Conservation (phyloP, 2,888 invertebrate genomes). For the Campaea margaritaria region DNA sequence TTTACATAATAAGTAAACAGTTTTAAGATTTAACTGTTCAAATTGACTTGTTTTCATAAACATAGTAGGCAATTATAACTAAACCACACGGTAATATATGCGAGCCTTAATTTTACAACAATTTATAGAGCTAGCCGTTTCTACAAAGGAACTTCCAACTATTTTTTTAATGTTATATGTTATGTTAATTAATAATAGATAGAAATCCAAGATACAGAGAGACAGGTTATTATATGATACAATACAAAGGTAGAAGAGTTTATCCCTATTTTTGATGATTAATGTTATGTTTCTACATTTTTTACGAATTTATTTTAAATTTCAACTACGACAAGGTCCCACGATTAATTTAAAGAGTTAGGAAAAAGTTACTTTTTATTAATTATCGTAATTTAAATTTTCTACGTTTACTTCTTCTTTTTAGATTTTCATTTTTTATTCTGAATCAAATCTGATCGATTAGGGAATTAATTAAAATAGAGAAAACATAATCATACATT, state of each 20-base stretch:
- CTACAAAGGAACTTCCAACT: constrained; percentile 22
- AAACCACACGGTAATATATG: constrained; percentile 21
- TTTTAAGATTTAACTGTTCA: constrained; percentile 43
- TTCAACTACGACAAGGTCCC: constrained; percentile 75
- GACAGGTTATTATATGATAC: constrained; percentile 17
- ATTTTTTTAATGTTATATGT: background rate
- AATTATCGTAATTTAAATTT: constrained; percentile 4
- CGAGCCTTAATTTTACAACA: constrained; percentile 23
- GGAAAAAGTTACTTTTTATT: constrained; percentile 37
- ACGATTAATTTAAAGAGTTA: constrained; percentile 70
- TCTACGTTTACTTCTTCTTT: background rate
- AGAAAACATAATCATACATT: constrained; percentile 2
- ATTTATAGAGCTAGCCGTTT: constrained; percentile 30
- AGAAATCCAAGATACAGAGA: constrained; percentile 23
- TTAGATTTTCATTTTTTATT: background rate
- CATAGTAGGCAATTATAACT: constrained; percentile 47
- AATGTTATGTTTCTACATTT: constrained; percentile 50
- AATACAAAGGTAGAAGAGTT: constrained; percentile 16
- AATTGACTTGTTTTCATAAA: constrained; percentile 69
- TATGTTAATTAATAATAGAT: constrained; percentile 12
- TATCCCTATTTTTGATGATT: constrained; percentile 4
- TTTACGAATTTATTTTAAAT: constrained; percentile 51
- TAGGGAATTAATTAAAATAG: background rate
- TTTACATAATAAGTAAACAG: constrained; percentile 33
- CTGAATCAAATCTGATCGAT: background rate